Evolutionary conservation across 2,113 vertebrate genomes (phyloP).

Genomic region (Urocolius indicus): DNA sequence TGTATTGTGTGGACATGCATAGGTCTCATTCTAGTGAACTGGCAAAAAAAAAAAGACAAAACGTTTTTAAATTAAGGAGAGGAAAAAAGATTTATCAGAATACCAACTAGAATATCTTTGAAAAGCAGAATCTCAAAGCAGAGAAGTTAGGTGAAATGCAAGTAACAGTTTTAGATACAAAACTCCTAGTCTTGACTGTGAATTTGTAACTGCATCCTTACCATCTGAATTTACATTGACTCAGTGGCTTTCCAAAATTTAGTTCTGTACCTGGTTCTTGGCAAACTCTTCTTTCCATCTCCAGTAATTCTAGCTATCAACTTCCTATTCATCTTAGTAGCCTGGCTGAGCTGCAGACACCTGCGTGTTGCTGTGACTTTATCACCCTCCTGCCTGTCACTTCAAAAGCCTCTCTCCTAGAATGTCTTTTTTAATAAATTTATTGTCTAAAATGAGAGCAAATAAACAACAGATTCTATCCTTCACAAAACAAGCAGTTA

Average conservation of each 20-base stretch:
- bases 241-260: not conserved
- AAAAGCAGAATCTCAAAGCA: not conserved
- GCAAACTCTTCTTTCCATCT: not conserved
- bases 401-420: not conserved
- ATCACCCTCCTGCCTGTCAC: constrained; percentile 10
- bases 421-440: not conserved
- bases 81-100: not conserved
- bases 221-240: not conserved
- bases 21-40: not conserved
- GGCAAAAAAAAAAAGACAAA: rapidly evolving
- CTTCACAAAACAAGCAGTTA: not conserved
- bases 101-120: not conserved
- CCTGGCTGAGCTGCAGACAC: not conserved
- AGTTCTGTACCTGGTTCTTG: not conserved
- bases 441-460: not conserved
- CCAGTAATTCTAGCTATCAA: not conserved
- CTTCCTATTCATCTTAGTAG: not conserved
- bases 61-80: not conserved
- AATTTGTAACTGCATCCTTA: not conserved
- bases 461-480: not conserved
- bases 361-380: not conserved
- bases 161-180: not conserved
- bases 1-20: not conserved
- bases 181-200: not conserved
- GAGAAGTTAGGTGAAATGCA: not conserved